Evolutionary conservation across 1,140 invertebrate species (phyloP).

Genomic region (Procambarus virginalis): DNA sequence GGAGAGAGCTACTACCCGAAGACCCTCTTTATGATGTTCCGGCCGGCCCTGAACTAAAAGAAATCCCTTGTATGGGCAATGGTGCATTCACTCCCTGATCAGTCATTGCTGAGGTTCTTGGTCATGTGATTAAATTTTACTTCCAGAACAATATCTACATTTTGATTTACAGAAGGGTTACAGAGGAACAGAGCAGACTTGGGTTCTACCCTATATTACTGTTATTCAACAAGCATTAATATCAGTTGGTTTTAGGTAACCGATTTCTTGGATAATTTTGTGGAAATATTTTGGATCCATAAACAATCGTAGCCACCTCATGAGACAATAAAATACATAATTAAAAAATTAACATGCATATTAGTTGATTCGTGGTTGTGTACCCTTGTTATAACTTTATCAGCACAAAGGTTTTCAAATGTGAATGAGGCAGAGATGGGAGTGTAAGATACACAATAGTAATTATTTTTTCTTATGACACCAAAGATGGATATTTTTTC

Average conservation of each 20-base stretch:
- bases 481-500: conserved; percentile 54
- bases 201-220: background rate
- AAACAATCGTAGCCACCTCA: background rate
- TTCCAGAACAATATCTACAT: background rate
- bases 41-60: conserved; percentile 52
- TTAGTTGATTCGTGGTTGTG: background rate
- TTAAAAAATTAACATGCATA: background rate
- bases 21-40: conserved; percentile 59
- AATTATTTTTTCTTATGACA: conserved; percentile 30
- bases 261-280: background rate
- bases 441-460: conserved; percentile 28
- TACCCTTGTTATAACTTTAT: background rate
- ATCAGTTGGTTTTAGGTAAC: background rate
- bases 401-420: background rate
- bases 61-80: background rate
- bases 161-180: background rate
- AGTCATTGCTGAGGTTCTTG: background rate
- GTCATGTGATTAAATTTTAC: background rate
- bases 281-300: conserved; percentile 1
- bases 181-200: background rate
- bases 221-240: background rate
- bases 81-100: background rate
- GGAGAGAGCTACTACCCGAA: conserved; percentile 60
- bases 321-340: background rate
- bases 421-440: background rate